A percentile compares a stretch with the other conserved stretches of the same genome.
phyloP scores from a whole-genome alignment of 2,797 vertebrate species.

The Corythornis leucogaster region DNA sequence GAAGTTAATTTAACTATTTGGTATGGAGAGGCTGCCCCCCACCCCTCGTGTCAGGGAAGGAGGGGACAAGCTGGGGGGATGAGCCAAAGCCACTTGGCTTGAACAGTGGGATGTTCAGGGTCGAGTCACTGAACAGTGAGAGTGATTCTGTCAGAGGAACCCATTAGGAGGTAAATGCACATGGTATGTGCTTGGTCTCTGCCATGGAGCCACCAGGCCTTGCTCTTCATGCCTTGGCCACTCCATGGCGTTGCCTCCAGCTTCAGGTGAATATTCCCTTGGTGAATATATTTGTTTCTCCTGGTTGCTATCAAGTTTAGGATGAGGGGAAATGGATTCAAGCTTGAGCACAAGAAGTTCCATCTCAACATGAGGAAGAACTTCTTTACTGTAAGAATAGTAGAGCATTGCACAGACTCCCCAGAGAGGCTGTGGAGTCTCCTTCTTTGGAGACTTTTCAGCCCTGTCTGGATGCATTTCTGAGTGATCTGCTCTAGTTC shows the following conservation, averaged over 20 bases:
- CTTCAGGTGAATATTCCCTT: neutral
- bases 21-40: neutral
- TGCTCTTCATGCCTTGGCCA: neutral
- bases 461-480: no score
- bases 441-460: no score
- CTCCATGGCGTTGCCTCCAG: neutral
- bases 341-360: no score
- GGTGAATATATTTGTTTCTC: neutral
- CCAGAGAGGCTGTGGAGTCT: no score
- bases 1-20: neutral
- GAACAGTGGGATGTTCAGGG: neutral
- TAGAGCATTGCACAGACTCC: no score
- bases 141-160: neutral
- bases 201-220: accelerated
- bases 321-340: no score
- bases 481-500: no score
- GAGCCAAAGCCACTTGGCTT: neutral
- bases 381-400: no score
- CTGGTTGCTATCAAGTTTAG: neutral
- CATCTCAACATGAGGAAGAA: no score
- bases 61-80: neutral
- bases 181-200: neutral
- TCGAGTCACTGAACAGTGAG: accelerated
- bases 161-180: neutral
- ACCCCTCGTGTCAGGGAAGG: neutral